A percentile compares a stretch with the other conserved stretches of the same genome.
Evolutionary conservation across 2,797 vertebrate species (phyloP).

Genomic region (Lophotriccus pileatus): DNA sequence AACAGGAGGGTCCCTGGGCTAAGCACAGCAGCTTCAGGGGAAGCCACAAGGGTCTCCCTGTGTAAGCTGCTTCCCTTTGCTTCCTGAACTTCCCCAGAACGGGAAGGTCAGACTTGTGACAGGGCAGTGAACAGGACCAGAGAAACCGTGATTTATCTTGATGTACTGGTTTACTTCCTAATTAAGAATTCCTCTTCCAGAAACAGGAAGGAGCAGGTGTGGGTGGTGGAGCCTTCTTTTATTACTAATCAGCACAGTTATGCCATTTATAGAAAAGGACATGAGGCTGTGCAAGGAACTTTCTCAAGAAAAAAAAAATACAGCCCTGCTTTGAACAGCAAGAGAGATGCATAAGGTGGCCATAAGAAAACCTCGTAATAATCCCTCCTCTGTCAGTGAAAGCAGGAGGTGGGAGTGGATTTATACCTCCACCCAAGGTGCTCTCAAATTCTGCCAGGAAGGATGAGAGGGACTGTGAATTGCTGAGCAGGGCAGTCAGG

Average conservation of each 20-base stretch:
- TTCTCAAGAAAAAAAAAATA: constrained; percentile 21
- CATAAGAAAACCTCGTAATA: not conserved
- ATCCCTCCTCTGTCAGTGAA: not conserved
- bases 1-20: not conserved
- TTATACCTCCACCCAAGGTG: not conserved
- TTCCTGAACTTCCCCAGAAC: not conserved
- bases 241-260: constrained; percentile 62
- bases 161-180: not conserved
- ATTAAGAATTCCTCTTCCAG: not conserved
- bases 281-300: constrained; percentile 7
- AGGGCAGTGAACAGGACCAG: not conserved
- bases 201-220: constrained; percentile 56
- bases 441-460: not conserved
- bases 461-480: not conserved
- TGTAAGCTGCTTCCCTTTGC: not conserved
- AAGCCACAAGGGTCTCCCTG: not conserved
- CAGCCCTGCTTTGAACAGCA: not conserved
- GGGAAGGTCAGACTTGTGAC: not conserved
- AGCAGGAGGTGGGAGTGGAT: not conserved
- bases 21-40: not conserved
- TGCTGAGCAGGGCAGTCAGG: not conserved
- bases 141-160: not conserved
- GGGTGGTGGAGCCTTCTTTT: constrained; percentile 57
- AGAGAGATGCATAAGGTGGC: not conserved
- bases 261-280: constrained; percentile 65